Conservation (phyloP, 2,888 invertebrate species). For the Incurvaria masculella region DNA sequence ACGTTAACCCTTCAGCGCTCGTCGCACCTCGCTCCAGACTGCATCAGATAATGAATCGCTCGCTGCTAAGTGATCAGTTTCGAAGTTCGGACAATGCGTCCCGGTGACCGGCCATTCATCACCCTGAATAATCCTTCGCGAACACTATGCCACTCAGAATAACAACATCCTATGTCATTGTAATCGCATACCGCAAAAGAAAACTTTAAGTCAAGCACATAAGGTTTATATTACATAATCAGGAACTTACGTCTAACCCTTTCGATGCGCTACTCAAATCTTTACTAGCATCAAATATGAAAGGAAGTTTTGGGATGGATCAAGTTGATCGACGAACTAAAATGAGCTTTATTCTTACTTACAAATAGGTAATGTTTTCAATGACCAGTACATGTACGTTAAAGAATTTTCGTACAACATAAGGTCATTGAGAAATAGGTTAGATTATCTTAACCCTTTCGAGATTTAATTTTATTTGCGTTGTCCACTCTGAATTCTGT, state of each 20-base stretch:
- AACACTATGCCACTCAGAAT: neutral
- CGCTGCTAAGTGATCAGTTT: neutral
- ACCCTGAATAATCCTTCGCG: neutral
- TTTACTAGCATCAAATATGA: neutral
- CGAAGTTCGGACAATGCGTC: neutral
- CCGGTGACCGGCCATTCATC: neutral
- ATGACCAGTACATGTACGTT: neutral
- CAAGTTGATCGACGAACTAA: neutral
- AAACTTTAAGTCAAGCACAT: no score
- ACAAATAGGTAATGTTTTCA: neutral
- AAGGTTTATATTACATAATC: neutral
- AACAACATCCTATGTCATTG: no score
- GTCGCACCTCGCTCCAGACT: neutral
- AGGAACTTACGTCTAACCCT: neutral
- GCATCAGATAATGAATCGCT: neutral
- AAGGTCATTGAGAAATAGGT: neutral
- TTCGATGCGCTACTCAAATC: neutral
- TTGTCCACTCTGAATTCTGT: neutral
- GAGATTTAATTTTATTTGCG: neutral
- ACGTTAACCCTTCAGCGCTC: neutral
- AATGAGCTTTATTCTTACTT: neutral
- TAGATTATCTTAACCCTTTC: neutral
- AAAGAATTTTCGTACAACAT: neutral
- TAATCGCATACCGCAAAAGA: no score
- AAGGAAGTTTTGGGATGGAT: neutral